A percentile compares a stretch with the other conserved stretches of the same genome.
Conservation (phyloP, 2,888 invertebrate species). For the Plebejus anna region DNA sequence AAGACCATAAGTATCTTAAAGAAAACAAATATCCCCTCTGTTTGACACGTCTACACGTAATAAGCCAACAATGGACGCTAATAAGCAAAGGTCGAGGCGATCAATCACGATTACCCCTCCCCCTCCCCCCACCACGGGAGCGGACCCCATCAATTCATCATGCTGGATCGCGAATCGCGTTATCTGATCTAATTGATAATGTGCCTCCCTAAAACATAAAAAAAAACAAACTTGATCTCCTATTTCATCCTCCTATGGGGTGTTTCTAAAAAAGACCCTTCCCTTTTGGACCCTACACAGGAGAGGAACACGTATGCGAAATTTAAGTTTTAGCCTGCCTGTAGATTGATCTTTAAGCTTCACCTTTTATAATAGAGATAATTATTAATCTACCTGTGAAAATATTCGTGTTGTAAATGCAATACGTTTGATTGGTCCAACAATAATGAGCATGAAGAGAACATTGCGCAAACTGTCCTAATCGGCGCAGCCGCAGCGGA, state of each 20-base stretch:
- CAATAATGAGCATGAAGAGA: neutral
- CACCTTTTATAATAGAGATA: neutral
- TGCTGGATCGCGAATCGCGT: neutral
- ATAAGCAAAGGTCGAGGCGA: slow-evolving; percentile 13
- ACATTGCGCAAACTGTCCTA: slow-evolving; percentile 30
- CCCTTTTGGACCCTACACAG: neutral
- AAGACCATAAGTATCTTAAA: neutral
- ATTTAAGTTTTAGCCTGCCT: neutral
- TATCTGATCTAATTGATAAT: slow-evolving; percentile 3
- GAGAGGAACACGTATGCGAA: neutral
- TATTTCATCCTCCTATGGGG: neutral
- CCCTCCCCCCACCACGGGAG: neutral
- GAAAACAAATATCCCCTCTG: neutral
- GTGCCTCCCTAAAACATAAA: neutral
- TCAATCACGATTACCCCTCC: slow-evolving; percentile 4
- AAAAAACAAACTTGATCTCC: neutral
- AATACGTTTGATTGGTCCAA: neutral
- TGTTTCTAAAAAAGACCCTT: neutral
- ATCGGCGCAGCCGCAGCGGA: slow-evolving; percentile 21
- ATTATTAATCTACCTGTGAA: neutral
- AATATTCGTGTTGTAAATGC: neutral
- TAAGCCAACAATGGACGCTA: neutral
- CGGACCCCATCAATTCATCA: neutral
- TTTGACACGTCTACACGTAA: neutral
- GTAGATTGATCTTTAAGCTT: neutral